Base-by-base conservation (phyloP, 30 jellyfish, hydroid and myxozoan species). In the Cassiopea andromeda region DNA sequence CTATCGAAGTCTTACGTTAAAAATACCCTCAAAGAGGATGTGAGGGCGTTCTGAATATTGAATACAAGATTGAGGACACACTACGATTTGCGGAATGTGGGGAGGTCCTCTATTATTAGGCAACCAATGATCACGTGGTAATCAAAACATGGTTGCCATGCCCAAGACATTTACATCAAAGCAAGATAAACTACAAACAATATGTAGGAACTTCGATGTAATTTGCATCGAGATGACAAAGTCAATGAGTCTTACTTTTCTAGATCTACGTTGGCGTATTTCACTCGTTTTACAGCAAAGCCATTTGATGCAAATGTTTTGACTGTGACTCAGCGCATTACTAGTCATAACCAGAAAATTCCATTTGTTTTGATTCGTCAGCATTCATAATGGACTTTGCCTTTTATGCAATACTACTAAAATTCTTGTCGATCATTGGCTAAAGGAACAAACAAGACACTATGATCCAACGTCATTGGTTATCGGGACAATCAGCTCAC, bases 311-410 rank as follows among this genome's bases (percentile, higher is more conserved):
- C 64, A 54, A 54, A 0, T 44, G 61, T 54, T 78, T 78, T 78
- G 74, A 46, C 48, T 47, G 69, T 83, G 91, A 83, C 66, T 83
- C 91, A 50, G 69, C 77, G 76, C 91, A 83, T 70, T 43, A 50
- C 61, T 12, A 67, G 91, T 70, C 15, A 71, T 73, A 78, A 71
- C 91, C 84, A 83, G 91, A 83, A 83, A 9, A 10, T 83, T 83
- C 91, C 84, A 83, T 83, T 83, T 83, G 91, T 83, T 83, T 83
- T 83, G 78, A 83, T 70, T 83, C 91, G 91, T 83, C 68, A 83
- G 50, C 84, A 70, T 69, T 49, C 46, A 78, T 60, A 47, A 69
- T 60, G 84, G 75, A 73, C 84, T 70, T 83, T 83, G 90, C 90
- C 16, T 81, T 58, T 81, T 81, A 81, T 46, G 90, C 90, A 81